Conservation (phyloP, 2,113 vertebrate genomes). For the Toxotes jaculatrix region DNA sequence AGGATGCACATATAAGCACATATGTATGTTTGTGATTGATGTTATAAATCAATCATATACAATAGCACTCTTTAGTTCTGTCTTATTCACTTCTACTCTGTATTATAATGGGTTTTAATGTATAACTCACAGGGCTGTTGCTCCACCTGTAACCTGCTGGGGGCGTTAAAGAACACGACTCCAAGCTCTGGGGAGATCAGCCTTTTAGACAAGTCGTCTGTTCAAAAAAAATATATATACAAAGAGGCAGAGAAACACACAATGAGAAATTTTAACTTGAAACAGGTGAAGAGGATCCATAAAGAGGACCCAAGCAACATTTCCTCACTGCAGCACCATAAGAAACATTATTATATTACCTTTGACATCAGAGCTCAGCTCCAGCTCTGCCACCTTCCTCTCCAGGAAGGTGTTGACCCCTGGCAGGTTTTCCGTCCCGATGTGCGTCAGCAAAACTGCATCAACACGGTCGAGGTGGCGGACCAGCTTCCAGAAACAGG, state of each 20-base stretch:
- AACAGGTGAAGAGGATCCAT: neutral
- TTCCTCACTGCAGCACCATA: neutral
- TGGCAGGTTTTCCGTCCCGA: conserved; percentile 91
- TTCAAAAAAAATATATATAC: conserved; percentile 1
- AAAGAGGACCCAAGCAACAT: neutral
- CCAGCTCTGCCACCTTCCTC: conserved; percentile 91
- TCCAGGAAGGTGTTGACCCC: conserved; percentile 92
- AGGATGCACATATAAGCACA: too few relatives aligned
- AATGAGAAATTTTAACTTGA: neutral
- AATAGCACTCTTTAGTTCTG: too few relatives aligned
- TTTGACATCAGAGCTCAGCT: conserved; percentile 75
- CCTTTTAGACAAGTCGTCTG: conserved; percentile 88
- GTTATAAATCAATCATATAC: too few relatives aligned
- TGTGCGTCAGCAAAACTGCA: conserved; percentile 92
- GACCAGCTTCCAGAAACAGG: conserved; percentile 97
- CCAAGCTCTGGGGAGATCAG: conserved; percentile 94
- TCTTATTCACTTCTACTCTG: neutral
- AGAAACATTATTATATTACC: conserved; percentile 38
- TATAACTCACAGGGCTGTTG: conserved; percentile 67
- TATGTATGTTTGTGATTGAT: too few relatives aligned
- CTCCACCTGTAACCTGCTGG: conserved; percentile 80
- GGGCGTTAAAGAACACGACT: conserved; percentile 92
- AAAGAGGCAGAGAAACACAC: neutral
- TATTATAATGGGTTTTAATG: neutral
- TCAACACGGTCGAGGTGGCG: conserved; percentile 96